Evolutionary conservation across 2,888 invertebrate species (phyloP), one percentile per base, ranked within the genome.

Genomic region (Asteroscopus sphinx): DNA sequence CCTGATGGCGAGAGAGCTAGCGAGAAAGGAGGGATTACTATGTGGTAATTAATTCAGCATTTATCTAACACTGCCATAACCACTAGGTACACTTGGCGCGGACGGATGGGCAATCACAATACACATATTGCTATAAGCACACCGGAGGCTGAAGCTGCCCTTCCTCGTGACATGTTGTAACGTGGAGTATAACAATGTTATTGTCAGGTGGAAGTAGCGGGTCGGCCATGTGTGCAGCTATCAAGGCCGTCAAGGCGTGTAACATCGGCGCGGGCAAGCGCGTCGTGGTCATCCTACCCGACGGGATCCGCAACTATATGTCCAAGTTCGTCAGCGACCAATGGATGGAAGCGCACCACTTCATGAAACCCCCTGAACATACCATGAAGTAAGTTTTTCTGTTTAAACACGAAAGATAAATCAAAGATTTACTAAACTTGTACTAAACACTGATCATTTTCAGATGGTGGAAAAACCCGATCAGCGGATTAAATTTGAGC

Each of bases 301-400:
- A 99, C 86, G 97, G 98, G 45, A 96, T 99, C 62, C 95, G 99
- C 58, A 99, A 99, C 89, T 99, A 99, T 85, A 97, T 99, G 97
- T 97, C 98, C 0, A 99, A 98, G 88, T 98, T 98, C 86, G 96
- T 98, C 9, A 96, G 96, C 47, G 98, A 98, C 86, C 96, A 97
- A 71, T 99, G 99, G 99, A 97, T 99, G 98, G 96, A 96, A 66
- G 76, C 76, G 11, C 73, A 76, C 21, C 59, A 59, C 25, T 76
- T 77, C 39, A 89, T 74, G 89, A 70, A 77, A 9, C 78, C 80
- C 3, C 78, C 81, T 5, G n/a, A 68, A 36, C 72, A 82, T 30
- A 65, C 76, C n/a, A 77, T 83, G 73, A 76, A 59, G 83, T 85
- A 71, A 96, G 96, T 35, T 17, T 9, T 13, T 30, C 9, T 25